Conservation (phyloP, 2,888 invertebrate species). For the Serripes groenlandicus region DNA sequence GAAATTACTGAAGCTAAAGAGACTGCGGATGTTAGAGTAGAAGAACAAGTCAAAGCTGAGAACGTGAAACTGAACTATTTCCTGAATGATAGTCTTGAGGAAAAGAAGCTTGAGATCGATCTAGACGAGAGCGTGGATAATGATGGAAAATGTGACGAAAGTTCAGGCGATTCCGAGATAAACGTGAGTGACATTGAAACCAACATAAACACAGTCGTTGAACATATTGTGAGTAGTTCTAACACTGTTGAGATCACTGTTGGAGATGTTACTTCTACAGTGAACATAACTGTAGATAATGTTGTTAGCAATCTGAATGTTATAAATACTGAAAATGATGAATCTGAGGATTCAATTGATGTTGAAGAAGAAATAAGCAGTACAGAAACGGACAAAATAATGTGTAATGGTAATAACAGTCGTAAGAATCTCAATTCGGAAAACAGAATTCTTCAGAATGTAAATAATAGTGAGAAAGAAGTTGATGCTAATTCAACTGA, state of each 20-base stretch:
- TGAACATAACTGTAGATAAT: not conserved
- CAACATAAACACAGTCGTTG: too few relatives aligned
- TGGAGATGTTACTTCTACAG: too few relatives aligned
- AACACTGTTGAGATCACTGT: too few relatives aligned
- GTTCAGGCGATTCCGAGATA: too few relatives aligned
- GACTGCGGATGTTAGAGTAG: not conserved
- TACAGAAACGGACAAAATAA: not conserved
- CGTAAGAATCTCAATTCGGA: not conserved
- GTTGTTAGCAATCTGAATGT: not conserved
- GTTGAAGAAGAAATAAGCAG: not conserved
- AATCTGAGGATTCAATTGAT: too few relatives aligned
- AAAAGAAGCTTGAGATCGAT: conserved; percentile 37
- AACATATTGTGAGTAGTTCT: too few relatives aligned
- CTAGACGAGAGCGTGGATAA: not conserved
- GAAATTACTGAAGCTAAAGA: not conserved
- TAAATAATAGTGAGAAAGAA: not conserved
- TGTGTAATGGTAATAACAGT: not conserved
- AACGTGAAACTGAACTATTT: not conserved
- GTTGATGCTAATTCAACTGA: not conserved
- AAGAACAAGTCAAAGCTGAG: not conserved
- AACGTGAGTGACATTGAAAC: too few relatives aligned
- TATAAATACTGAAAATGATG: not conserved
- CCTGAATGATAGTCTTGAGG: conserved; percentile 32
- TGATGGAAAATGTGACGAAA: not conserved
- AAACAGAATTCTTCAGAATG: too few relatives aligned